phyloP scores from a whole-genome alignment of 2,113 vertebrate genomes.

The Beaufortia kweichowensis region DNA sequence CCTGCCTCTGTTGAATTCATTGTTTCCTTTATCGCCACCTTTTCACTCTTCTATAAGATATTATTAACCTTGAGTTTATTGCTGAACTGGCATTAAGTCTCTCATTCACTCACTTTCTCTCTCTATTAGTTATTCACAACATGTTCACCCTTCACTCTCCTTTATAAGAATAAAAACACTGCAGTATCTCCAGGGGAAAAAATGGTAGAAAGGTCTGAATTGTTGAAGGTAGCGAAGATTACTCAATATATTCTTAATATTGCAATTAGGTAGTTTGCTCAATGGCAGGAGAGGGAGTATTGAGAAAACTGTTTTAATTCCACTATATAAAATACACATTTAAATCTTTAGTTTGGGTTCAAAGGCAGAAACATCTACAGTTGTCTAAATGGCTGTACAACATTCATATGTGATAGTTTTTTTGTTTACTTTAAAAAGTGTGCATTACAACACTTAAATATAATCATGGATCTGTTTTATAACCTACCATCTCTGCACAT shows the following conservation, averaged over 20 bases:
- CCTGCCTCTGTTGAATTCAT: neutral
- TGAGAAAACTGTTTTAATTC: no score
- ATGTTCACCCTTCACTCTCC: neutral
- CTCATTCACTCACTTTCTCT: conserved; percentile 1
- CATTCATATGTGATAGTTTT: neutral
- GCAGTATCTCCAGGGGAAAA: neutral
- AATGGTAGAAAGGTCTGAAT: neutral
- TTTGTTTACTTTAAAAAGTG: no score
- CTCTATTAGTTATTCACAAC: neutral
- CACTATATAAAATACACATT: no score
- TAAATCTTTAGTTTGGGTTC: no score
- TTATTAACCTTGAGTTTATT: conserved; percentile 47
- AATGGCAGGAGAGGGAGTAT: no score
- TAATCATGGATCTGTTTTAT: neutral
- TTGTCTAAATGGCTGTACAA: neutral
- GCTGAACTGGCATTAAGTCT: neutral
- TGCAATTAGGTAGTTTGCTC: no score
- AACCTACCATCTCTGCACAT: neutral
- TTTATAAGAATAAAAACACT: neutral
- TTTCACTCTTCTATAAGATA: conserved; percentile 6
- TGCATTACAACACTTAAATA: neutral
- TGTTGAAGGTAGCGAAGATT: neutral
- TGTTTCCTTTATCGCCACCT: neutral
- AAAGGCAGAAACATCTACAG: neutral
- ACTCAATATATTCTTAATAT: neutral